These are phyloP conservation scores for Phortica variegata DNA, from an alignment of 1,140 invertebrate genomes.

Conservation along the genomic window DNA sequence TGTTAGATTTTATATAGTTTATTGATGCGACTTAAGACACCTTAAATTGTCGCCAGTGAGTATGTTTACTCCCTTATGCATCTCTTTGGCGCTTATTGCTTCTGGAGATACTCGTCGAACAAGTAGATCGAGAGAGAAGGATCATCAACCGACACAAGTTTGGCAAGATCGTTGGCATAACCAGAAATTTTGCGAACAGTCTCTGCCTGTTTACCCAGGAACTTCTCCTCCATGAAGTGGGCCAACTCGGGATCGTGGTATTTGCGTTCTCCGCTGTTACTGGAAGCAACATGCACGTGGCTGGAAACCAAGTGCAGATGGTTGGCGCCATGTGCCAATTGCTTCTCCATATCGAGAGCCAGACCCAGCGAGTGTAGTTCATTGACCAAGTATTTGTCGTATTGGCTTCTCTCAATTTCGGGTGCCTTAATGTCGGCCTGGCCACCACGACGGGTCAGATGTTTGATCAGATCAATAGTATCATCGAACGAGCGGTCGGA, in stretches of 20 bases:
- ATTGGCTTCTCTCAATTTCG: constrained; percentile 16
- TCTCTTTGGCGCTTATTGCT: too few species aligned
- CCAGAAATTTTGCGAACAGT: constrained; percentile 70
- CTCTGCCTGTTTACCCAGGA: constrained; percentile 68
- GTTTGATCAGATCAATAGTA: constrained; percentile 73
- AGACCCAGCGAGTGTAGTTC: constrained; percentile 72
- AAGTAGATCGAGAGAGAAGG: constrained; percentile 68
- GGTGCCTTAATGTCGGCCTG: constrained; percentile 32
- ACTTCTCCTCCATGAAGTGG: constrained; percentile 74
- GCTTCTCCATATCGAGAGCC: constrained; percentile 73
- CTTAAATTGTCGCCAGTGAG: constrained; percentile 9
- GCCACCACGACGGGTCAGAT: constrained; percentile 71
- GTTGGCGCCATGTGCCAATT: constrained; percentile 67
- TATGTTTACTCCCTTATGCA: too few species aligned
- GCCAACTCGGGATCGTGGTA: constrained; percentile 69
- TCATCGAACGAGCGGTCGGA: constrained; percentile 75
- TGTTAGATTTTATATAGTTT: too few species aligned
- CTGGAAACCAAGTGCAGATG: constrained; percentile 62
- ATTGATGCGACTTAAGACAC: too few species aligned
- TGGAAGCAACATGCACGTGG: constrained; percentile 33
- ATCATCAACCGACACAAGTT: constrained; percentile 64
- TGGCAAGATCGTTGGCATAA: constrained; percentile 70
- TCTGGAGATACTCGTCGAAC: constrained; percentile 77
- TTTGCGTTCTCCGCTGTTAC: constrained; percentile 58
- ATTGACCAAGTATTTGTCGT: constrained; percentile 52